A percentile compares a stretch with the other conserved stretches of the same genome.
These are phyloP conservation scores for Hirtodrosophila duncani DNA, from an alignment of 2,888 invertebrate species.

Conservation along the genomic window DNA sequence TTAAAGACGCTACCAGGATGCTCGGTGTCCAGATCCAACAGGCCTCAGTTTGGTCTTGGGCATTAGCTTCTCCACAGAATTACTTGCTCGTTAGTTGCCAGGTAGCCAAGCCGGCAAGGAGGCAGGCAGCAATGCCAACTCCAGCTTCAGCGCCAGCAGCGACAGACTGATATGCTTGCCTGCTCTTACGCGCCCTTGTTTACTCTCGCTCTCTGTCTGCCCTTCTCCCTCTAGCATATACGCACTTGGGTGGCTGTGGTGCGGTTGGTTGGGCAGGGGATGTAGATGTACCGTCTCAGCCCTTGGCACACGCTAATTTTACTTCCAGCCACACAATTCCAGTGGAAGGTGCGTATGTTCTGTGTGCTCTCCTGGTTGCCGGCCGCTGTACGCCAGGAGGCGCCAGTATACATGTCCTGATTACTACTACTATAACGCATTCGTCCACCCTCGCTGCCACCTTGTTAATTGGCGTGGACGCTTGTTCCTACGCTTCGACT, in stretches of 20 bases:
- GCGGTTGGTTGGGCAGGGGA: slow-evolving; percentile 26
- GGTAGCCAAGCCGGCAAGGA: slow-evolving; percentile 42
- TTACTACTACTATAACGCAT: no score
- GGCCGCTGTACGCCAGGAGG: slow-evolving; percentile 58
- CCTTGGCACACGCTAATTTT: slow-evolving; percentile 35
- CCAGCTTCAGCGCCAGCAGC: slow-evolving; percentile 9
- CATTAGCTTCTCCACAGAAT: slow-evolving; percentile 64
- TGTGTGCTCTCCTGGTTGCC: no score
- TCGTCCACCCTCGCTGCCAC: slow-evolving; percentile 27
- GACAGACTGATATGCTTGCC: slow-evolving; percentile 6
- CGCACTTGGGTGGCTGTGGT: slow-evolving; percentile 8
- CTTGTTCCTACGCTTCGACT: slow-evolving; percentile 22
- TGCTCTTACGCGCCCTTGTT: slow-evolving; percentile 7
- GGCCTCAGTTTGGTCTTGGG: slow-evolving; percentile 16
- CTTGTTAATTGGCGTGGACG: no score
- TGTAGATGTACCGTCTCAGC: slow-evolving; percentile 13
- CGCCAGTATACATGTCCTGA: slow-evolving; percentile 37
- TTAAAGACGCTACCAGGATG: slow-evolving; percentile 31
- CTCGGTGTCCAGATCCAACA: no score
- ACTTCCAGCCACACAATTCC: slow-evolving; percentile 59
- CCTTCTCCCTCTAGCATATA: slow-evolving; percentile 16
- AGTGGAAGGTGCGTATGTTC: slow-evolving; percentile 70
- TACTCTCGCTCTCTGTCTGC: neutral
- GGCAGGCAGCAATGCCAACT: slow-evolving; percentile 7
- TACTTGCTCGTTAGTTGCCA: slow-evolving; percentile 69